Percentiles rank a stretch among this genome's conserved stretches.
phyloP scores from a whole-genome alignment of 1,140 invertebrate genomes.

The Hypothenemus hampei region DNA sequence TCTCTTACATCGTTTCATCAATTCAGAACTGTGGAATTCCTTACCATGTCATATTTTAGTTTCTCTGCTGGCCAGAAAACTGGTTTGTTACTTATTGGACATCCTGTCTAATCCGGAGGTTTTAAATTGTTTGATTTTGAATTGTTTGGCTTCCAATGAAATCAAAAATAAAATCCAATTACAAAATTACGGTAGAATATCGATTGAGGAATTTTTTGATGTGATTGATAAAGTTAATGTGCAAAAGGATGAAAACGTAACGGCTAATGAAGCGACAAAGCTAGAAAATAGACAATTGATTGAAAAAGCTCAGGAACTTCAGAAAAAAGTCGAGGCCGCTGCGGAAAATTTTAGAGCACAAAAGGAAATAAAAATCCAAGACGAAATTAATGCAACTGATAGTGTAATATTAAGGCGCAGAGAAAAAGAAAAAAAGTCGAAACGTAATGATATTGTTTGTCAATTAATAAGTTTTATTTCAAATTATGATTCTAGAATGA shows the following conservation, averaged over 20 bases:
- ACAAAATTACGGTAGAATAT: slow-evolving; percentile 29
- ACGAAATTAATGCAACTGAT: too few species aligned
- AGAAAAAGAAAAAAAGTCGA: not conserved
- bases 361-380: too few species aligned
- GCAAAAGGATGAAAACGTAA: slow-evolving; percentile 31
- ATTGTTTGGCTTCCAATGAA: slow-evolving; percentile 22
- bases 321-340: slow-evolving; percentile 3
- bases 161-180: slow-evolving; percentile 28
- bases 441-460: not conserved
- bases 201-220: slow-evolving; percentile 42
- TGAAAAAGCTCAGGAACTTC: slow-evolving; percentile 2
- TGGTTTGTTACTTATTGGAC: slow-evolving; percentile 49
- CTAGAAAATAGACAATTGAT: not conserved
- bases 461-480: not conserved
- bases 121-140: slow-evolving; percentile 50
- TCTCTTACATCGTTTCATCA: slow-evolving; percentile 57
- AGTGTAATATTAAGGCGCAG: slow-evolving; percentile 6
- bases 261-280: not conserved
- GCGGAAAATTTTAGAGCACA: too few species aligned
- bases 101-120: slow-evolving; percentile 49
- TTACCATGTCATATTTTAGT: slow-evolving; percentile 58
- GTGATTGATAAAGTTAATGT: slow-evolving; percentile 41
- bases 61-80: slow-evolving; percentile 55
- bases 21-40: slow-evolving; percentile 62
- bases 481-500: not conserved